Conservation (phyloP, 2,797 vertebrate species). For the Yasuhikotakia modesta region DNA sequence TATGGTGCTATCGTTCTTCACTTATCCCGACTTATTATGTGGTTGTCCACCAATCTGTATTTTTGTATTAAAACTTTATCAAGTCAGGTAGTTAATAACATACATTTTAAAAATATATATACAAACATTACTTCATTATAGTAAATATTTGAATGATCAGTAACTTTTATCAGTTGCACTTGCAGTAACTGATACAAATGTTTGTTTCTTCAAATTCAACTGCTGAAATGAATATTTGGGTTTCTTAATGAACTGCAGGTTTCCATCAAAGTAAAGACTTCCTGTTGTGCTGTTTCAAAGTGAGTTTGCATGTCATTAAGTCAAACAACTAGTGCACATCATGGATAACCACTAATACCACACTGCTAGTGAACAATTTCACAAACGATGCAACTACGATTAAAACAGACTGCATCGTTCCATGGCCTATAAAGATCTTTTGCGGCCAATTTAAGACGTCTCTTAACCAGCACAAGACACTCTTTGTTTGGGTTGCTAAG, state of each 20-base stretch:
- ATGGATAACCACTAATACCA: slow-evolving; percentile 11
- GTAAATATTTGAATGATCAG: slow-evolving; percentile 13
- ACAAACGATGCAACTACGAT: slow-evolving; percentile 25
- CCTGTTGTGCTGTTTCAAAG: slow-evolving; percentile 21
- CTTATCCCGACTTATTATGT: background rate
- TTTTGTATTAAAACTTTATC: background rate
- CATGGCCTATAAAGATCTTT: slow-evolving; percentile 30
- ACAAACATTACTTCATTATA: background rate
- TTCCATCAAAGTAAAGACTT: slow-evolving; percentile 12
- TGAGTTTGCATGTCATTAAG: slow-evolving; percentile 8
- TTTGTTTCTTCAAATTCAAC: slow-evolving; percentile 4
- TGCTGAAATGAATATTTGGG: slow-evolving; percentile 9
- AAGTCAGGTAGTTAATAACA: background rate
- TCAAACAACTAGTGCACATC: slow-evolving; percentile 3
- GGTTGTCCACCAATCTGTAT: background rate
- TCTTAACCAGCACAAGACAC: slow-evolving; percentile 30
- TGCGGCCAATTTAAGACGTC: slow-evolving; percentile 36
- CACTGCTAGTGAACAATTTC: slow-evolving; percentile 15
- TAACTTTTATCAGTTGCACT: background rate
- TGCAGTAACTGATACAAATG: background rate
- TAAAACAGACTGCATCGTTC: slow-evolving; percentile 30
- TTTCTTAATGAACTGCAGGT: slow-evolving; percentile 18
- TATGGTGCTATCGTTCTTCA: background rate
- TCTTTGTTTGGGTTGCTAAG: slow-evolving; percentile 61
- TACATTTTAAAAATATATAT: background rate